These are phyloP conservation scores for Antechinus flavipes DNA, from an alignment of 2,113 vertebrate genomes.

Conservation along the genomic window DNA sequence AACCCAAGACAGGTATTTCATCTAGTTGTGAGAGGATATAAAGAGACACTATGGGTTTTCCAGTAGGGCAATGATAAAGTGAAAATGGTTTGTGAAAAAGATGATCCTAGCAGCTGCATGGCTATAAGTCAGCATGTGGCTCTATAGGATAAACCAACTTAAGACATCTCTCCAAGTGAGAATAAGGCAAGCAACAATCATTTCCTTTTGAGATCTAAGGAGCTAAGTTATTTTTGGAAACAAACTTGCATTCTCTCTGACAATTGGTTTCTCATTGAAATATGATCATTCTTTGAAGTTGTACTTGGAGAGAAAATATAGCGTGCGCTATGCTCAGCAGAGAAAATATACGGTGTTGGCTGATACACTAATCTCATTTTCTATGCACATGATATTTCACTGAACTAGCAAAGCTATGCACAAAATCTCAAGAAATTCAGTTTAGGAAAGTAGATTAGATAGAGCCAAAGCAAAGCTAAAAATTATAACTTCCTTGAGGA, in stretches of 20 bases:
- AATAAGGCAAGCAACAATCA: conserved; percentile 56
- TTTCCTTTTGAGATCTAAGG: conserved; percentile 30
- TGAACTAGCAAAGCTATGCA: conserved; percentile 48
- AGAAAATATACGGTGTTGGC: conserved; percentile 38
- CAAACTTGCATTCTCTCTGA: conserved; percentile 72
- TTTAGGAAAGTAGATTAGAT: conserved; percentile 69
- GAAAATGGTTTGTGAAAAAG: conserved; percentile 11
- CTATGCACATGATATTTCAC: conserved; percentile 70
- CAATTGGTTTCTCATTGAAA: conserved; percentile 77
- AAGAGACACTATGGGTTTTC: not conserved
- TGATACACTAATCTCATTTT: conserved; percentile 76
- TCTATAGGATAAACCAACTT: not conserved
- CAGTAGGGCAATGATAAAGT: not conserved
- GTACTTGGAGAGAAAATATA: conserved; percentile 62
- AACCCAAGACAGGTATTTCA: not conserved
- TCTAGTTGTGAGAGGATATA: not conserved
- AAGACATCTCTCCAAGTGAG: conserved; percentile 20
- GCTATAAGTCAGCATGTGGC: not conserved
- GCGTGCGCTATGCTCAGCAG: conserved; percentile 40
- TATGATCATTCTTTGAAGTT: conserved; percentile 71
- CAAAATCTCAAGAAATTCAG: conserved; percentile 66
- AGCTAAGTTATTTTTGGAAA: conserved; percentile 67
- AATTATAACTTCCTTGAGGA: conserved; percentile 58
- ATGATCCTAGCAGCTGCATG: conserved; percentile 24
- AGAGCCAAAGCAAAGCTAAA: conserved; percentile 47